Conservation (phyloP, 2,113 vertebrate genomes). For the Pampusana beccarii region DNA sequence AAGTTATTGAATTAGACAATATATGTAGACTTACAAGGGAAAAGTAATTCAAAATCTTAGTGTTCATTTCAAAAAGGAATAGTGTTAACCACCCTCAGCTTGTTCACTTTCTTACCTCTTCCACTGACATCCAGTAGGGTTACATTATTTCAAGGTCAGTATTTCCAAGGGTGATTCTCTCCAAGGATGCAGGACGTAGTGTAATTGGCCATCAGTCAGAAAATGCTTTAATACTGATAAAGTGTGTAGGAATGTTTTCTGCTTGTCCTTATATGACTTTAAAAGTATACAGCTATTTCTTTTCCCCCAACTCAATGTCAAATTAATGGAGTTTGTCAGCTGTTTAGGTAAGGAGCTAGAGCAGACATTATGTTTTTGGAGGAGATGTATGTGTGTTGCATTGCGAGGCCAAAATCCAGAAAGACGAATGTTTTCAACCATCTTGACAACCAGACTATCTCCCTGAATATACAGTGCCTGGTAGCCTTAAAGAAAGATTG, state of each 20-base stretch:
- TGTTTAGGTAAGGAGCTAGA: conserved; percentile 35
- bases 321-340: conserved; percentile 32
- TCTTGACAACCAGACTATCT: neutral
- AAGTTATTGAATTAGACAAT: neutral
- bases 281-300: neutral
- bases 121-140: neutral
- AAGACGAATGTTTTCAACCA: neutral
- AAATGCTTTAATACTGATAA: conserved; percentile 35
- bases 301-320: neutral
- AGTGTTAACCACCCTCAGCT: neutral
- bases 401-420: neutral
- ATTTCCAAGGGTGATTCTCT: conserved; percentile 32
- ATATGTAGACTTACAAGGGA: neutral
- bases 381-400: neutral
- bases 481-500: neutral
- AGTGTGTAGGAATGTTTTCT: neutral
- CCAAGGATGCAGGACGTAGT: neutral
- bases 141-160: conserved; percentile 3
- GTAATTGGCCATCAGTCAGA: neutral
- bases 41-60: neutral
- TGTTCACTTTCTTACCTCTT: neutral
- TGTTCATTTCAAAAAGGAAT: neutral
- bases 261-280: conserved; percentile 10
- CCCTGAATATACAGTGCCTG: neutral
- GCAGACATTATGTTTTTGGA: conserved; percentile 2